Evolutionary conservation across 2,113 vertebrate genomes (phyloP), one percentile per base, ranked within the genome.

Genomic region (Nesogale talazaci): DNA sequence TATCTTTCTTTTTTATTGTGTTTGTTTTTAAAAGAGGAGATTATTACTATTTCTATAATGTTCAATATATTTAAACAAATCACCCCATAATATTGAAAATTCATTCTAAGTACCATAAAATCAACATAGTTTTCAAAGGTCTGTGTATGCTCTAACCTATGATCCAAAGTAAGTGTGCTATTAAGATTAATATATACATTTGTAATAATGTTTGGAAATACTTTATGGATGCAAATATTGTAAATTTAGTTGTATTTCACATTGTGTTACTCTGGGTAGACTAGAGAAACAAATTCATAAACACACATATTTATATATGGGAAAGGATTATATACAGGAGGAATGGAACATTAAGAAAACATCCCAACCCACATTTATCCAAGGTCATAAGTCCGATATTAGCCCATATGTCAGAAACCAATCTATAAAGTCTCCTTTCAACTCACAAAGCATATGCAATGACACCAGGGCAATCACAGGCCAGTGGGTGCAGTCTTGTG

Each of bases 171-270:
- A 40, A 74, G 1, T 88, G 2, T 74, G 15, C 8, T 42, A 84
- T 85, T 92, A 85, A 40, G 57, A 75, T 38, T 61, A 69, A 89
- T 59, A 86, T 79, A 69, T 29, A 22, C 61, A 27, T 91, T 91
- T 65, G 52, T n/a, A n/a, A 2, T 80, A 40, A 87, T 86, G 46
- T 63, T 57, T 89, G 19, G 27, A 89, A 38, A 83, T 59, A 23
- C 23, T 91, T 77, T 83, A 40, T 12, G 70, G 1, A 82, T 69
- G 40, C 25, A 83, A 91, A 77, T 69, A 36, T 11, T 38, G 86
- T 15, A 56, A 29, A 6, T 70, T 17, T 80, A 70, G 20, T 70
- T 86, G 56, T 61, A 94, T 63, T 88, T 89, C n/a, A n/a, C n/a
- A n/a, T n/a, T n/a, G n/a, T n/a, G n/a, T n/a, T n/a, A n/a, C n/a